Percentiles rank a stretch among this genome's conserved stretches.
These are phyloP conservation scores for Ostrea denselamellosa DNA, from an alignment of 1,140 invertebrate genomes.

Conservation along the genomic window DNA sequence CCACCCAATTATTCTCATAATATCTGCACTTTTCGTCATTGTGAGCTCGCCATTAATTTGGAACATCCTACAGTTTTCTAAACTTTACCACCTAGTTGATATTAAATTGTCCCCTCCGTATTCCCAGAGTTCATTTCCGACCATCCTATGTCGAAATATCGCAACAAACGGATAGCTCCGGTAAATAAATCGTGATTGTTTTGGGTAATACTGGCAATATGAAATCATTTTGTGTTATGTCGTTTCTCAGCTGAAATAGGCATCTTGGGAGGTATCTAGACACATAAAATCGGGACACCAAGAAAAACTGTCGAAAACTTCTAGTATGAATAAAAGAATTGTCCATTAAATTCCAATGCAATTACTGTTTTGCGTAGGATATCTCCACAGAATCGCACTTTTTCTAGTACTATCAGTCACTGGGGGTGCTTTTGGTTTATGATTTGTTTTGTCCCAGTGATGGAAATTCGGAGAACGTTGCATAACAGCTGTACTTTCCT, in stretches of 20 bases:
- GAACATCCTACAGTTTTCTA: no score
- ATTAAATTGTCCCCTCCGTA: no score
- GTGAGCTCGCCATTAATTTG: no score
- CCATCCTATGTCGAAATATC: not conserved
- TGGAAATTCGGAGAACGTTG: not conserved
- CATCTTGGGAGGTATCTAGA: not conserved
- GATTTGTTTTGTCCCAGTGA: not conserved
- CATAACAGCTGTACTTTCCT: not conserved
- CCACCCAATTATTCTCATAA: no score
- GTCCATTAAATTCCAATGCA: conserved; percentile 23
- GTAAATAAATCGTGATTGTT: not conserved
- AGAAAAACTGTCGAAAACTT: not conserved
- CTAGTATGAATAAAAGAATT: conserved; percentile 4
- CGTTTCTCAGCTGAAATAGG: not conserved
- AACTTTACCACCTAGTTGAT: no score
- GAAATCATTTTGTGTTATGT: not conserved
- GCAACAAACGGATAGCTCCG: not conserved
- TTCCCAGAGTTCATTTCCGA: no score
- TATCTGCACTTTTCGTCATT: no score
- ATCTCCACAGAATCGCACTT: conserved; percentile 3
- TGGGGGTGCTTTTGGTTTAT: not conserved
- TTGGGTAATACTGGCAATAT: not conserved
- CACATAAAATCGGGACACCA: not conserved
- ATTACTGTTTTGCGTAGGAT: conserved; percentile 22
- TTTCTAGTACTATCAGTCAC: not conserved